Evolutionary conservation across 35 echinoderm and acorn worm species (phyloP).

Genomic region (Hemicentrotus pulcherrimus): DNA sequence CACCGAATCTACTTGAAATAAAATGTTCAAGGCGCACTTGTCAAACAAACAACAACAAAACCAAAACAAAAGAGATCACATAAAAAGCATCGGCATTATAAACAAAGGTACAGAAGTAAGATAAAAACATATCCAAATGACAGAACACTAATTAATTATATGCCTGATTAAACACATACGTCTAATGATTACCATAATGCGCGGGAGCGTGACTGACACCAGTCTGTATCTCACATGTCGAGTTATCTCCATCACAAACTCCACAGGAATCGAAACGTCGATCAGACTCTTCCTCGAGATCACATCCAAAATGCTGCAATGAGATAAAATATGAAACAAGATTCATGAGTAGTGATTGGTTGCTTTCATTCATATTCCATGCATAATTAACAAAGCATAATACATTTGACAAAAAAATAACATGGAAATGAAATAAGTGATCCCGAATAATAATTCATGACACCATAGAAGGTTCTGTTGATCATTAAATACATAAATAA

Average conservation of each 20-base stretch:
- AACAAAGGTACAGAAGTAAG: background rate
- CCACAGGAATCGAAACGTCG: background rate
- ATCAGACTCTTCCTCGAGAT: background rate
- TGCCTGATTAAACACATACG: too few relatives aligned
- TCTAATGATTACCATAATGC: background rate
- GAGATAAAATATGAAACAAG: background rate
- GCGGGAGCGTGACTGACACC: background rate
- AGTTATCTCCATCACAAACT: slow-evolving; percentile 23
- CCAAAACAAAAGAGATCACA: background rate
- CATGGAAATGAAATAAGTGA: too few relatives aligned
- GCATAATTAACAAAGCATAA: background rate
- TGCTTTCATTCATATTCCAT: background rate
- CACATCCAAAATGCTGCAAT: slow-evolving; percentile 28
- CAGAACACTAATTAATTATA: background rate
- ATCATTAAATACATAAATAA: background rate
- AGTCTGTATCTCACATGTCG: background rate
- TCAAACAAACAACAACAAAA: background rate
- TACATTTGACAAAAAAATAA: background rate
- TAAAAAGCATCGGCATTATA: background rate
- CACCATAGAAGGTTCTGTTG: background rate
- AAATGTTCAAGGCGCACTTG: too few relatives aligned
- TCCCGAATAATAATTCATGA: too few relatives aligned
- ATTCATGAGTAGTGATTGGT: background rate
- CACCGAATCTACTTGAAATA: too few relatives aligned
- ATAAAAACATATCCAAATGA: background rate